phyloP scores from a whole-genome alignment of 2,113 vertebrate genomes.

The Trogon melanurus region DNA sequence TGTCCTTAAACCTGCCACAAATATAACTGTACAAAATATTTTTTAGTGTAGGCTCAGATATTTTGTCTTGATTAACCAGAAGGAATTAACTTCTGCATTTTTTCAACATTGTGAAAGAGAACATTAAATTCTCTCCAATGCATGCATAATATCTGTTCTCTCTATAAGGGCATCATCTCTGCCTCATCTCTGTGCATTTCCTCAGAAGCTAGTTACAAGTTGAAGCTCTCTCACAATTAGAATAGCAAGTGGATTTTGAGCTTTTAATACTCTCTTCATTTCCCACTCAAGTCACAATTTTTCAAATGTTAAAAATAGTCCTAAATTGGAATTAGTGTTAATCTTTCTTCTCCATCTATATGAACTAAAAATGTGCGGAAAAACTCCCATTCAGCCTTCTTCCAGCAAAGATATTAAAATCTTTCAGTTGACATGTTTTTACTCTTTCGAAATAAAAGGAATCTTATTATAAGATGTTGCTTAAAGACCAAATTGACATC shows the following conservation, averaged over 20 bases:
- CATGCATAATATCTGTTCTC: neutral
- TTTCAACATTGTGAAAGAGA: neutral
- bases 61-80: neutral
- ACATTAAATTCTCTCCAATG: neutral
- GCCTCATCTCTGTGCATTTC: neutral
- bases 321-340: neutral
- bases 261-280: neutral
- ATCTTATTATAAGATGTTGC: neutral
- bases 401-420: neutral
- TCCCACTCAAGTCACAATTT: neutral
- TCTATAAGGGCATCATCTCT: neutral
- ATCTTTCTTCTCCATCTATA: neutral
- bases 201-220: neutral
- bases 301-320: neutral
- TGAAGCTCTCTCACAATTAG: accelerated
- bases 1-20: neutral
- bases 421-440: neutral
- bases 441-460: neutral
- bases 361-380: neutral
- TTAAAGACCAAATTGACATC: neutral
- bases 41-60: neutral
- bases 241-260: neutral
- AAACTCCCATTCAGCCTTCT: accelerated
- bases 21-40: neutral
- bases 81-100: neutral